Evolutionary conservation across 2,888 invertebrate genomes (phyloP), one percentile per base, ranked within the genome.

Genomic region (Copidosoma aretas): DNA sequence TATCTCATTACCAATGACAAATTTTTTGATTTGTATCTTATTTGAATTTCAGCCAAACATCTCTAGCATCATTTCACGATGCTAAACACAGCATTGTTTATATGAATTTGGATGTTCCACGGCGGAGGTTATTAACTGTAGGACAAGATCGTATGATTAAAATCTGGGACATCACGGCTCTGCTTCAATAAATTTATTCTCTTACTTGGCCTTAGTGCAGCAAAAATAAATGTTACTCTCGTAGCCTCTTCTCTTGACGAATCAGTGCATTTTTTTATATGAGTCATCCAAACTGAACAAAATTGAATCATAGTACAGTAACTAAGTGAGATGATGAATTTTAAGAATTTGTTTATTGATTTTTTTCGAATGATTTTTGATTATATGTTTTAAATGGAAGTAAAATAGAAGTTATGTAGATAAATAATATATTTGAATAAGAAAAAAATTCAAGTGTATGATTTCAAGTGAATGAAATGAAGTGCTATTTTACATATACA

Each of bases 131-230:
- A 81, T 88, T 97, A 72, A 96, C 98, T 3, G 94, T 97, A 53
- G 98, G 98, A 25, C 94, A 94, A 82, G 98, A 99, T 85, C 90
- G 95, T 77, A 88, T 97, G 77, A 95, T 99, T 80, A 98, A 98
- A 86, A 88, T 95, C 76, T 95, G 95, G 95, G 94, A 94, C 84
- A 87, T 94, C 71, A 89, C 91, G 65, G 90, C 91, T 60, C 85
- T 92, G 75, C 81, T 86, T 65, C 82, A 83, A 71, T 84, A 79
- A 82, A 77, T 15, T 65, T 62, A 68, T 59, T 58, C 25, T 39
- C 56, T 68, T 51, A 59, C 41, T 54, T 17, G 49, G 32, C 32
- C 32, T 32, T 32, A 39, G 59, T 22, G 24, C 58, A 61, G 21
- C 64, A 43, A 0, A 24, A 52, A 14, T 49, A 12, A 54, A 67